phyloP scores from a whole-genome alignment of 1,140 invertebrate genomes.

The Lasioglossum albipes region DNA sequence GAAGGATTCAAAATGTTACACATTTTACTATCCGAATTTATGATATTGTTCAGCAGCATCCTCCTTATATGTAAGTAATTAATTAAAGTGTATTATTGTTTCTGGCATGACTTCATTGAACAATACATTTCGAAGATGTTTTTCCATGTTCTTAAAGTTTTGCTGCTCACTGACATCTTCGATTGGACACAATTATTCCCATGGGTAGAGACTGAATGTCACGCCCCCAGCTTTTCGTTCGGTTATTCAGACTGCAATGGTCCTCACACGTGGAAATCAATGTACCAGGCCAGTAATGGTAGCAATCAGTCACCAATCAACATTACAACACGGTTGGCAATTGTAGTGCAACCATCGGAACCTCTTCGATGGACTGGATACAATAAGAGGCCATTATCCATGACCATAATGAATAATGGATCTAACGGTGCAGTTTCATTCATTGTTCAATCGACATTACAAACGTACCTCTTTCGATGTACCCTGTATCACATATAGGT shows the following conservation, averaged over 20 bases:
- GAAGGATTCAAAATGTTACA: slow-evolving; percentile 56
- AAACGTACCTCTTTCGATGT: too few species aligned
- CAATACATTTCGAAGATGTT: not conserved
- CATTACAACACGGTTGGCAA: slow-evolving; percentile 66
- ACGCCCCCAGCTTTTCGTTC: slow-evolving; percentile 31
- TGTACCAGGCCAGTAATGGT: slow-evolving; percentile 57
- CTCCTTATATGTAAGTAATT: slow-evolving; percentile 61
- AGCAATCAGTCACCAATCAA: slow-evolving; percentile 75
- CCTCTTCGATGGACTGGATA: slow-evolving; percentile 68
- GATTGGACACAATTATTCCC: slow-evolving; percentile 62
- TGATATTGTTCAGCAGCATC: slow-evolving; percentile 61
- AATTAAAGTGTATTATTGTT: not conserved
- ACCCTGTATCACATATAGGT: too few species aligned
- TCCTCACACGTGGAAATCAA: slow-evolving; percentile 73
- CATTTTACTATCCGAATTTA: slow-evolving; percentile 59
- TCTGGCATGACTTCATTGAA: not conserved
- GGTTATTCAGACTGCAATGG: slow-evolving; percentile 64
- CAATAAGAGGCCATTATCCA: slow-evolving; percentile 56
- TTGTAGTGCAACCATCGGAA: slow-evolving; percentile 62
- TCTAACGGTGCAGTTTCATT: slow-evolving; percentile 61
- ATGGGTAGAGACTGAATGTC: slow-evolving; percentile 17
- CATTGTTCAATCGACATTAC: not conserved
- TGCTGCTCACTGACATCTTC: slow-evolving; percentile 66
- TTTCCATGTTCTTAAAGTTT: slow-evolving; percentile 40
- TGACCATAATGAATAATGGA: slow-evolving; percentile 66